Evolutionary conservation across 2,888 invertebrate genomes (phyloP).

Genomic region (Molanna angustata): DNA sequence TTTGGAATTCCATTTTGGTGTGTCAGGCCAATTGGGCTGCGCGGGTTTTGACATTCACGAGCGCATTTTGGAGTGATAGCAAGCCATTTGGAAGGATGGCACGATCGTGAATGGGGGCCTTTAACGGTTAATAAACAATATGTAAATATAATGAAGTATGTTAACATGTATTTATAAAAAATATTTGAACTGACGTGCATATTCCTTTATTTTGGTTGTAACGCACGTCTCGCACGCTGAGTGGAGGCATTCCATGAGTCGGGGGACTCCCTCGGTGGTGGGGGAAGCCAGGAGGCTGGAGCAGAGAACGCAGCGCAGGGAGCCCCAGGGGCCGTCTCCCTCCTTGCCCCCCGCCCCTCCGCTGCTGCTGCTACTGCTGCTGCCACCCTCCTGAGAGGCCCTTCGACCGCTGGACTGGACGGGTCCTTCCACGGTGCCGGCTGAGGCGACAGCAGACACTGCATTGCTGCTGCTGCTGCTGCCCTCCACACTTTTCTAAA

Average conservation of each 20-base stretch:
- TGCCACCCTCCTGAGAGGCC: conserved; percentile 2
- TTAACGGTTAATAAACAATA: too few species aligned
- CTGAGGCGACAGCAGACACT: neutral
- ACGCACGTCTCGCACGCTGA: conserved; percentile 78
- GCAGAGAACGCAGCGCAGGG: conserved; percentile 24
- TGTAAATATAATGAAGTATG: neutral
- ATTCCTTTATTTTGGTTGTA: conserved; percentile 60
- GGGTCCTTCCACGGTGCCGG: conserved; percentile 2
- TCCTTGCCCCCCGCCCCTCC: conserved; percentile 5
- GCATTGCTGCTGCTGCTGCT: neutral
- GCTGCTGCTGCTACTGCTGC: neutral
- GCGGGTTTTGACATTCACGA: too few species aligned
- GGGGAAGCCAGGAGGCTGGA: conserved; percentile 39
- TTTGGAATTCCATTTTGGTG: too few species aligned
- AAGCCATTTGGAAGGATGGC: too few species aligned
- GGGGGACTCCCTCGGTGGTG: conserved; percentile 57
- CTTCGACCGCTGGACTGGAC: conserved; percentile 18
- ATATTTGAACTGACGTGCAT: conserved; percentile 44
- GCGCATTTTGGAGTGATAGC: too few species aligned
- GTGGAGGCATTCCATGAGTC: conserved; percentile 85
- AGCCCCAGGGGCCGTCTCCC: conserved; percentile 14
- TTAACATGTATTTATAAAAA: neutral
- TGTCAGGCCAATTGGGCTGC: too few species aligned
- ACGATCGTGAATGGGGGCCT: too few species aligned
- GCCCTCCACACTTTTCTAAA: conserved; percentile 4